Evolutionary conservation across 2,888 invertebrate species (phyloP).

Genomic region (Trichogramma evanescens): DNA sequence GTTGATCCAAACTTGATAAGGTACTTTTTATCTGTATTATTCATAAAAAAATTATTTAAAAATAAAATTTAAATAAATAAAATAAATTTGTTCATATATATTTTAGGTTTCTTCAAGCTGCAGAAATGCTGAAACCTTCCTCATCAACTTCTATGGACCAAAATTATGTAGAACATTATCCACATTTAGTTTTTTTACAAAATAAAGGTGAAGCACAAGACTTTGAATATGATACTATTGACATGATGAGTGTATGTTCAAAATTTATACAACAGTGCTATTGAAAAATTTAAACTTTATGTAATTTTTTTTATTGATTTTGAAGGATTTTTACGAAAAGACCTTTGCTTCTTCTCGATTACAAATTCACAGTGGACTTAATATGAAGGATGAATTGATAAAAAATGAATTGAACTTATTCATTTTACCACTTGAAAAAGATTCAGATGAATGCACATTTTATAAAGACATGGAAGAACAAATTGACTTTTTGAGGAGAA

Average conservation of each 20-base stretch:
- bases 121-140: constrained; percentile 81
- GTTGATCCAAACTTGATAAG: constrained; percentile 75
- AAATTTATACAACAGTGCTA: constrained; percentile 27
- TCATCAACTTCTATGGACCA: constrained; percentile 58
- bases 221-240: constrained; percentile 57
- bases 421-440: constrained; percentile 51
- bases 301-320: constrained; percentile 20
- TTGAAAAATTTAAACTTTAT: constrained; percentile 9
- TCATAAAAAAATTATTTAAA: not conserved
- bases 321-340: constrained; percentile 48
- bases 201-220: constrained; percentile 73
- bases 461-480: constrained; percentile 49
- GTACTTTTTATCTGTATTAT: constrained; percentile 38
- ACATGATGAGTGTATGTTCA: constrained; percentile 54
- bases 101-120: constrained; percentile 68
- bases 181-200: constrained; percentile 76
- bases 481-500: constrained; percentile 60
- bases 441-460: constrained; percentile 32
- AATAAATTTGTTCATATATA: not conserved
- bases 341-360: constrained; percentile 60
- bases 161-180: constrained; percentile 68
- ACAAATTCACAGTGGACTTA: constrained; percentile 62
- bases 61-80: constrained; percentile 21
- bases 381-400: constrained; percentile 54
- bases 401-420: constrained; percentile 64